Base-by-base conservation (phyloP, 2,888 invertebrate species). In the Cordilura impudica region DNA sequence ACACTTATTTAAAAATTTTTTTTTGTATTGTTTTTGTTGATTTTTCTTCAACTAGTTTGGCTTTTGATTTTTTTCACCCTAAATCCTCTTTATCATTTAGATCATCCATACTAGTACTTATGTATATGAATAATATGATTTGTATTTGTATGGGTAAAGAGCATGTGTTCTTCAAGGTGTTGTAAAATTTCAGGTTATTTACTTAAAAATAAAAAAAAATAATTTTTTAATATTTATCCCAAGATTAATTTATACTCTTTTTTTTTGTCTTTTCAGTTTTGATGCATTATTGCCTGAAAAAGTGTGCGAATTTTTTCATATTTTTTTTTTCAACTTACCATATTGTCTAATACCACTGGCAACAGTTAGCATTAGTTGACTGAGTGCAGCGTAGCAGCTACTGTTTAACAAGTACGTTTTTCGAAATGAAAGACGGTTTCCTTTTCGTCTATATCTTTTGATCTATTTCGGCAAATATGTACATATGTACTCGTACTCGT, bases 11-110 rank as follows among this genome's bases (percentile, higher is more conserved):
- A 10, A 31, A 31, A 12, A 31, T 31, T 31, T 31, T 29, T 29
- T 31, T 29, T 29, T 29, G 29, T 29, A 5, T 29, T 35, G 4
- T 35, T 35, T 51, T 39, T 72, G 72, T 23, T 61, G 19, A 16
- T 45, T 47, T 47, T 45, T 47, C 60, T 35, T 49, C 12, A 43
- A 8, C 45, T n/a, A 45, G 53, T 60, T 67, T 79, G 61, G 56
- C 75, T 75, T 75, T 75, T 67, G 61, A 67, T 67, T 79, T 66
- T 71, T 67, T 71, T 61, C 39, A 66, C 47, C 19, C 53, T 43
- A 54, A 79, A 75, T 75, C 79, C 74, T 74, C 75, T 63, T 61
- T 71, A 56, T 71, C 66, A 61, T 67, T 63, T 29, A 39, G n/a
- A 39, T 39, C 35, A 12, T 39, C n/a, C 8, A n/a, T n/a, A 21